Evolutionary conservation across 2,113 vertebrate genomes (phyloP).

Genomic region (Odocoileus virginianus): DNA sequence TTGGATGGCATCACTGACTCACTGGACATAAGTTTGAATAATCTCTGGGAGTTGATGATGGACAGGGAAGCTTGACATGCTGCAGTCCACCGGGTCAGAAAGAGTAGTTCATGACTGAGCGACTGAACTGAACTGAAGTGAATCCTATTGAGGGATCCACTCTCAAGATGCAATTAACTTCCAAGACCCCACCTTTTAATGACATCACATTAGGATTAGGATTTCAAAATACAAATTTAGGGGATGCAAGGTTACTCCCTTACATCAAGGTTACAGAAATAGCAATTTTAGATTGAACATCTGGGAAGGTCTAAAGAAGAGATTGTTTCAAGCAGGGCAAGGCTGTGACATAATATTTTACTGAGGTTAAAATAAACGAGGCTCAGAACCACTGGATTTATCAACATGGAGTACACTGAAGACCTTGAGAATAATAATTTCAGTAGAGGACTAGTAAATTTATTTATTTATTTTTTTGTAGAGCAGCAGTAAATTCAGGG

Average conservation of each 20-base stretch:
- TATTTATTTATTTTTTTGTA: background rate
- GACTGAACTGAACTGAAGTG: background rate
- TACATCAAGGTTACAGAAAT: background rate
- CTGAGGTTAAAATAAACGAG: background rate
- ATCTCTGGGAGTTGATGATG: background rate
- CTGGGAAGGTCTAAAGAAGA: background rate
- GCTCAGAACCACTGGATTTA: background rate
- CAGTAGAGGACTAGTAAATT: background rate
- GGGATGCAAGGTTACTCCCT: background rate
- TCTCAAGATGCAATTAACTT: background rate
- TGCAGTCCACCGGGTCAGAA: background rate
- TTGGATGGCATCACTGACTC: background rate
- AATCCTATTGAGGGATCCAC: background rate
- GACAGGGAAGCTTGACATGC: background rate
- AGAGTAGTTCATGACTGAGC: background rate
- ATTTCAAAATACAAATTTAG: background rate
- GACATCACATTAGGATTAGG: background rate
- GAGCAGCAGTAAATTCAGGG: background rate
- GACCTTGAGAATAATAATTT: background rate
- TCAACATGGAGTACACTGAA: background rate
- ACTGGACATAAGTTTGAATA: background rate
- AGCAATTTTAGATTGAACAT: background rate
- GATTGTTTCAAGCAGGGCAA: background rate
- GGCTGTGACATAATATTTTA: background rate
- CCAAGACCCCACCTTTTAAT: background rate